phyloP scores from a whole-genome alignment of 2,888 invertebrate genomes.

The Diaperis boleti region DNA sequence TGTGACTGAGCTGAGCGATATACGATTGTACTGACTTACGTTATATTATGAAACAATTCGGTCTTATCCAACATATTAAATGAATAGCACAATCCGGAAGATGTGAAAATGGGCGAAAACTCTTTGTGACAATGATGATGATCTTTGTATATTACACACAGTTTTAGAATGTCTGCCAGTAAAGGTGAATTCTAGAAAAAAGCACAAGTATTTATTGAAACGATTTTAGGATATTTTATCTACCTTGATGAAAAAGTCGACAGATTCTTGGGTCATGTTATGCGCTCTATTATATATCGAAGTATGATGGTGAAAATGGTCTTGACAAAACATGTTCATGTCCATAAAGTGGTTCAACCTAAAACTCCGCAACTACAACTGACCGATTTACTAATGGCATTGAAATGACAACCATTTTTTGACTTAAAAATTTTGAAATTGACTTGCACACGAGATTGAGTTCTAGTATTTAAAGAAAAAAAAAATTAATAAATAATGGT shows the following conservation, averaged over 20 bases:
- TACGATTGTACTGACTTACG: neutral
- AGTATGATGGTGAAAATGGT: neutral
- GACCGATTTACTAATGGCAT: too few relatives aligned
- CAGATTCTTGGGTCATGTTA: neutral
- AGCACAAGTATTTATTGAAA: too few relatives aligned
- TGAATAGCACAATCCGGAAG: neutral
- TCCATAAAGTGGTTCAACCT: neutral
- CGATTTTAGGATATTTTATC: neutral
- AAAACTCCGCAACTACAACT: neutral
- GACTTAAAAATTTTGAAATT: too few relatives aligned
- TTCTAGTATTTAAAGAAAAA: too few relatives aligned
- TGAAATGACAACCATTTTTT: too few relatives aligned
- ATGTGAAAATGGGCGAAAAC: constrained; percentile 6
- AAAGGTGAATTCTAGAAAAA: neutral
- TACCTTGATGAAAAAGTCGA: neutral
- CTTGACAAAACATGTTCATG: neutral
- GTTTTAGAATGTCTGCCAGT: neutral
- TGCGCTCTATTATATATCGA: too few relatives aligned
- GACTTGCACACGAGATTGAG: too few relatives aligned
- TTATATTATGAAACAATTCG: neutral
- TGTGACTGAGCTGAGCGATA: too few relatives aligned
- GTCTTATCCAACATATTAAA: constrained; percentile 16
- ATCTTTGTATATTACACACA: neutral
- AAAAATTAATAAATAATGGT: too few relatives aligned
- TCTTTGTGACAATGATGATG: neutral